Base-by-base conservation (phyloP, 92 coral and sea anemone species). In the Umimayanthus kanabou region DNA sequence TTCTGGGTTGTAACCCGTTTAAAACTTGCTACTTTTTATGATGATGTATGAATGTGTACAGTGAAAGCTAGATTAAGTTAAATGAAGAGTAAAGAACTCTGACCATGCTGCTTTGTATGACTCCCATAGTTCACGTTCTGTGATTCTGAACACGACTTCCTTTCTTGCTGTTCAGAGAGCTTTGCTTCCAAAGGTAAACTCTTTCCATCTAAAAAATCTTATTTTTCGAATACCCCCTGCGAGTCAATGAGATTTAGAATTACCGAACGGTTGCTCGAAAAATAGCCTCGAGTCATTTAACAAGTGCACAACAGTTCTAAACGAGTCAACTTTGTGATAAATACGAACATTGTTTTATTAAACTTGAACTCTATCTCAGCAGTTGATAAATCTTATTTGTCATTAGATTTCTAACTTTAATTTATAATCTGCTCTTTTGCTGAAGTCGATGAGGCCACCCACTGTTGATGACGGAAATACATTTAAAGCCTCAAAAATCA, bases 271-370 rank as follows among this genome's bases (percentile, higher is more conserved):
- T 25, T 45, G 29, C 76, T 53, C 18, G 65, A 43, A 42, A 26
- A 47, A 28, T 42, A 47, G 79, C 87, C 87, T 47, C 43, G 15
- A 70, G 87, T 45, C 76, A 82, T 42, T 70, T 67, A 67, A 82
- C 76, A 11, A 7, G 69, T 53, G 43, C 86, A 67, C 58, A 82
- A 82, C 58, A 20, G 76, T 43, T 43, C 67, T 25, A 70, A 66
- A 69, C 55, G 39, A 82, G 86, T 30, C 18, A 33, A 10, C 39
- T 15, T 33, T 71, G 42, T 33, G n/a, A 73, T 33, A 33, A 75
- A 75, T 40, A 39, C 7, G n/a, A 37, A 39, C 50, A 39, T 39
- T 75, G 79, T 75, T 75, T 75, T 75, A 37, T 75, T 75, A 43
- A 83, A 70, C 78, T 83, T 20, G 6, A 10, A 71, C 57, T 55